phyloP scores from a whole-genome alignment of 2,113 vertebrate genomes.

The Pavo muticus region DNA sequence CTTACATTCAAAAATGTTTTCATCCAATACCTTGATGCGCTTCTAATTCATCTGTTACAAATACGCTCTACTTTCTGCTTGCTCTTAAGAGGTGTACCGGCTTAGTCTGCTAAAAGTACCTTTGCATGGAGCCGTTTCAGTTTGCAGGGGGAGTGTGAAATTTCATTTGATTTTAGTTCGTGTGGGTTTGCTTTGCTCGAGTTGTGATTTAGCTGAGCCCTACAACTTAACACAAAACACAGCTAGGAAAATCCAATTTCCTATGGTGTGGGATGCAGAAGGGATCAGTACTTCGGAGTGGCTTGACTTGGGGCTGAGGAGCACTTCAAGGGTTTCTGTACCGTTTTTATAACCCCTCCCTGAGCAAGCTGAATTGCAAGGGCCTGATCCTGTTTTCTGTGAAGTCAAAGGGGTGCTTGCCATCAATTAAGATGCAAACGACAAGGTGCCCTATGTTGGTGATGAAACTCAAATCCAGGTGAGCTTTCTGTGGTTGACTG shows the following conservation, averaged over 20 bases:
- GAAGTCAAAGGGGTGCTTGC: background rate
- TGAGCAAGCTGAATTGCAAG: background rate
- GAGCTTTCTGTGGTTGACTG: background rate
- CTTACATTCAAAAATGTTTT: slow-evolving; percentile 35
- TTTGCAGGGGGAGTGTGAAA: slow-evolving; percentile 22
- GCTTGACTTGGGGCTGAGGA: background rate
- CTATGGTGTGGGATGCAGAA: background rate
- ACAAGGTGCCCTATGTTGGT: background rate
- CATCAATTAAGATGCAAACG: background rate
- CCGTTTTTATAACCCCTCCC: background rate
- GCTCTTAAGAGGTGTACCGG: background rate
- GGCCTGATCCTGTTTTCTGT: background rate
- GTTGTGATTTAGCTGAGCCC: slow-evolving; percentile 37
- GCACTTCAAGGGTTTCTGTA: background rate
- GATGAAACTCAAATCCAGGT: background rate
- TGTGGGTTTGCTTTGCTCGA: slow-evolving; percentile 28
- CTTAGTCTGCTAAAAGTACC: background rate
- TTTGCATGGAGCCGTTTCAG: background rate
- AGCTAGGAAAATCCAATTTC: slow-evolving; percentile 38
- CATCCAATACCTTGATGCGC: slow-evolving; percentile 45
- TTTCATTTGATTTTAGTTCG: background rate
- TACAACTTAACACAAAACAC: slow-evolving; percentile 49
- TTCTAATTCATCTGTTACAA: slow-evolving; percentile 70
- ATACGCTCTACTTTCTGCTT: slow-evolving; percentile 16
- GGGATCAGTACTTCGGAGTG: background rate